Percentiles rank a stretch among this genome's conserved stretches.
Conservation (phyloP, 2,888 invertebrate genomes). For the Mythimna albipuncta region DNA sequence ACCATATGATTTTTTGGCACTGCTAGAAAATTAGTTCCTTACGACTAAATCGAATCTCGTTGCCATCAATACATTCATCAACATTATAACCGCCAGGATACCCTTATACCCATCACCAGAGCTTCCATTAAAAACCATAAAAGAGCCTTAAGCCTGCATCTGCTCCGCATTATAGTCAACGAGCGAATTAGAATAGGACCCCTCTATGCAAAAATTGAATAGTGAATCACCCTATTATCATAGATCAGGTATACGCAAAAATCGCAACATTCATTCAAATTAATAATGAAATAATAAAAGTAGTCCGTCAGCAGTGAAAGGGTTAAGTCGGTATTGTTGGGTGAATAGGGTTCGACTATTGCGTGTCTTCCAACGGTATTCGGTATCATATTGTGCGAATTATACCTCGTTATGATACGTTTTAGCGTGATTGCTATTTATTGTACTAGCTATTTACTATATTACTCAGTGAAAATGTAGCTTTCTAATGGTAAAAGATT, state of each 20-base stretch:
- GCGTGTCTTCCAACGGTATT: slow-evolving; percentile 61
- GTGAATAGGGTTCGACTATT: slow-evolving; percentile 63
- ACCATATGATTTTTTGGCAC: neutral
- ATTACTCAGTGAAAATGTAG: too few species aligned
- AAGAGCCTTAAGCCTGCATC: slow-evolving; percentile 66
- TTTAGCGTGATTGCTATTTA: slow-evolving; percentile 32
- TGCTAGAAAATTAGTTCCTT: neutral
- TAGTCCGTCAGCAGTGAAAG: slow-evolving; percentile 81
- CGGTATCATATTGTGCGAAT: slow-evolving; percentile 59
- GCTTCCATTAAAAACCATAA: slow-evolving; percentile 59
- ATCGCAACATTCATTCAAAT: slow-evolving; percentile 90
- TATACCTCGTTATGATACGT: slow-evolving; percentile 49
- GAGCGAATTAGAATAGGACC: slow-evolving; percentile 77
- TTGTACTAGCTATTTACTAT: too few species aligned
- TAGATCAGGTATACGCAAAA: slow-evolving; percentile 88
- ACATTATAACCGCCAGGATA: slow-evolving; percentile 16
- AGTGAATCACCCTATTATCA: slow-evolving; percentile 81
- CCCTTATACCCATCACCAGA: slow-evolving; percentile 28
- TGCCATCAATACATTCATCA: neutral
- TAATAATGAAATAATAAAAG: slow-evolving; percentile 86
- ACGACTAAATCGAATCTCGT: neutral
- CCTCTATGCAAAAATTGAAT: slow-evolving; percentile 89
- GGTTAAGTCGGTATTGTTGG: slow-evolving; percentile 79
- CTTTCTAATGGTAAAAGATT: too few species aligned
- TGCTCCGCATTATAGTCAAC: slow-evolving; percentile 73